A percentile compares a stretch with the other conserved stretches of the same genome.
phyloP scores from a whole-genome alignment of 1,140 invertebrate species.

The Oscheius sp. region DNA sequence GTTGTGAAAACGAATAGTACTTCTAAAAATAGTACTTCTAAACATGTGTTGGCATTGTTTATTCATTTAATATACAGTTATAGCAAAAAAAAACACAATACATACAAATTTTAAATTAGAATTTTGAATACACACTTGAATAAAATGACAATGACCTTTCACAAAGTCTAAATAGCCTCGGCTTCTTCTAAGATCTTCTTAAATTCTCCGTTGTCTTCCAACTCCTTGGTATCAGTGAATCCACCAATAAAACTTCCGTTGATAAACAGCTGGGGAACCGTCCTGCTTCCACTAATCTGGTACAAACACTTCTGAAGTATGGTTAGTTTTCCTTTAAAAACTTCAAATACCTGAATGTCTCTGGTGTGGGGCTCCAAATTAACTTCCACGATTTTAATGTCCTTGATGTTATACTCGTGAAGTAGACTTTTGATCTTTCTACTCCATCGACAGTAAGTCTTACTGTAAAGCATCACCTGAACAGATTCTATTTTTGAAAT shows the following conservation, averaged over 20 bases:
- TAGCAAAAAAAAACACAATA: no score
- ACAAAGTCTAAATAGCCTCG: not conserved
- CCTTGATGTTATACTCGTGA: constrained; percentile 27
- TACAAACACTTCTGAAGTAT: constrained; percentile 32
- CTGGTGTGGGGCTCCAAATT: constrained; percentile 15
- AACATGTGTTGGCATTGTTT: no score
- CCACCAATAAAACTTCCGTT: constrained; percentile 47
- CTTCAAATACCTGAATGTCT: constrained; percentile 33
- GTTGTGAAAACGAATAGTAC: no score
- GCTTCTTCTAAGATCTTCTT: constrained; percentile 12
- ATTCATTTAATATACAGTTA: no score
- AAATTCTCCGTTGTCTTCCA: constrained; percentile 40
- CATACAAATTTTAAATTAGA: no score
- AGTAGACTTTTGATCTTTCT: constrained; percentile 26
- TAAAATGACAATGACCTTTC: not conserved
- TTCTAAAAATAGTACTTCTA: no score
- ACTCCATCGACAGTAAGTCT: constrained; percentile 43
- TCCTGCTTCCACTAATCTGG: constrained; percentile 30
- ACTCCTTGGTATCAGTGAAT: constrained; percentile 36
- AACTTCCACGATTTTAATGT: constrained; percentile 37
- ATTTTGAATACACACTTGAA: no score
- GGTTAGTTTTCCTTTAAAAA: not conserved
- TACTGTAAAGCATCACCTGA: constrained; percentile 42
- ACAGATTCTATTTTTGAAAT: not conserved
- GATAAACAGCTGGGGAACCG: constrained; percentile 46